phyloP scores from a whole-genome alignment of 2,888 invertebrate genomes.

The Apotomis betuletana region DNA sequence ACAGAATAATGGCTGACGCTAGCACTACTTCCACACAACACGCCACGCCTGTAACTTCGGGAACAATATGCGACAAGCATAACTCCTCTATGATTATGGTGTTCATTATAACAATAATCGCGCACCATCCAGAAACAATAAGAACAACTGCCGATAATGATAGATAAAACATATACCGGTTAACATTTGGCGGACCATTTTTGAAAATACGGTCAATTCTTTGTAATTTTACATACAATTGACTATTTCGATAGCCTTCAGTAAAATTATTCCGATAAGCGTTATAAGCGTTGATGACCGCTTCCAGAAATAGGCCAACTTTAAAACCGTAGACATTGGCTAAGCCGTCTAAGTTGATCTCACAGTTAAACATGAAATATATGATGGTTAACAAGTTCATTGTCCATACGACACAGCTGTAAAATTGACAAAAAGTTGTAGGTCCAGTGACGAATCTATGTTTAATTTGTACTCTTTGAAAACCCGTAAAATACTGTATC shows the following conservation, averaged over 20 bases:
- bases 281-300: conserved; percentile 48
- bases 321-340: conserved; percentile 53
- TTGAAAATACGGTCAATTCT: conserved; percentile 60
- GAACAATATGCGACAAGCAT: conserved; percentile 49
- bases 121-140: conserved; percentile 30
- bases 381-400: conserved; percentile 48
- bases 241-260: conserved; percentile 48
- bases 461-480: conserved; percentile 58
- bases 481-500: conserved; percentile 55
- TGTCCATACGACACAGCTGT: conserved; percentile 54
- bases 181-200: conserved; percentile 48
- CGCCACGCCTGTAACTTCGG: conserved; percentile 47
- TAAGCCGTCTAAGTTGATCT: conserved; percentile 45
- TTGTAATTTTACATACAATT: conserved; percentile 66
- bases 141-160: conserved; percentile 40
- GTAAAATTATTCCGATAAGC: conserved; percentile 53
- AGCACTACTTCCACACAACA: conserved; percentile 54
- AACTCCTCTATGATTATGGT: conserved; percentile 47
- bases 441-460: conserved; percentile 60
- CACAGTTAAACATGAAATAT: conserved; percentile 48
- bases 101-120: conserved; percentile 50
- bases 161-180: conserved; percentile 48
- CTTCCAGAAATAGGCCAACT: conserved; percentile 51
- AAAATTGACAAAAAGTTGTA: conserved; percentile 52
- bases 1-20: conserved; percentile 52